phyloP scores from a whole-genome alignment of 2,797 vertebrate genomes.

The Neopelma chrysocephalum region DNA sequence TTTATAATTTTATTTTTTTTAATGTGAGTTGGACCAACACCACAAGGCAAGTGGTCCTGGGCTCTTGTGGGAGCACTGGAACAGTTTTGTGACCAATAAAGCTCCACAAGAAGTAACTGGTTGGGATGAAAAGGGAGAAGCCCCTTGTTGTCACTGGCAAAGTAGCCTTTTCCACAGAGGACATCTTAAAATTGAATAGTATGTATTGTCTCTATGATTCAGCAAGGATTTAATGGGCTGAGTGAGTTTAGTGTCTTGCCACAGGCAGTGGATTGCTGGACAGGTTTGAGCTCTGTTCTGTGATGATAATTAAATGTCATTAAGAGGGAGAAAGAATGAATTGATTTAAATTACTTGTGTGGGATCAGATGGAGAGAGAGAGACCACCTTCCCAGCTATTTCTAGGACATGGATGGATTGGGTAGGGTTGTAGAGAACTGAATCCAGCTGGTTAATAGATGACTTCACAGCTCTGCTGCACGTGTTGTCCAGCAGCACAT shows the following conservation, averaged over 20 bases:
- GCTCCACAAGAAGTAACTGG: not conserved
- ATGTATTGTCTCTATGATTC: not conserved
- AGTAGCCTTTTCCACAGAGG: not conserved
- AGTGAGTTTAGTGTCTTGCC: not conserved
- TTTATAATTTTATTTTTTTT: not conserved
- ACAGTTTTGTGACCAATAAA: not conserved
- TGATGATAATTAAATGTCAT: not conserved
- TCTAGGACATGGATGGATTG: not conserved
- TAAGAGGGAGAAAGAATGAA: not conserved
- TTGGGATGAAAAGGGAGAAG: not conserved
- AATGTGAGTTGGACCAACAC: not conserved
- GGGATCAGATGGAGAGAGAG: not conserved
- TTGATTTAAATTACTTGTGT: not conserved
- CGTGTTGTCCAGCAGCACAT: not conserved
- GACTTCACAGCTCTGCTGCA: not conserved
- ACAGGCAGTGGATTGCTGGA: not conserved
- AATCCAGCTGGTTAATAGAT: not conserved
- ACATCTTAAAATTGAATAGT: not conserved
- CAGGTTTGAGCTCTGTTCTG: not conserved
- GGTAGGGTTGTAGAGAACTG: not conserved
- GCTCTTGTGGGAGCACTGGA: not conserved
- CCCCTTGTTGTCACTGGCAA: not conserved
- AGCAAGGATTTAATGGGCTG: not conserved
- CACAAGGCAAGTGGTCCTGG: not conserved
- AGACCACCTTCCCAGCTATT: not conserved